These are phyloP conservation scores for Epistrophe grossulariae DNA, from an alignment of 2,888 invertebrate genomes.

Conservation along the genomic window DNA sequence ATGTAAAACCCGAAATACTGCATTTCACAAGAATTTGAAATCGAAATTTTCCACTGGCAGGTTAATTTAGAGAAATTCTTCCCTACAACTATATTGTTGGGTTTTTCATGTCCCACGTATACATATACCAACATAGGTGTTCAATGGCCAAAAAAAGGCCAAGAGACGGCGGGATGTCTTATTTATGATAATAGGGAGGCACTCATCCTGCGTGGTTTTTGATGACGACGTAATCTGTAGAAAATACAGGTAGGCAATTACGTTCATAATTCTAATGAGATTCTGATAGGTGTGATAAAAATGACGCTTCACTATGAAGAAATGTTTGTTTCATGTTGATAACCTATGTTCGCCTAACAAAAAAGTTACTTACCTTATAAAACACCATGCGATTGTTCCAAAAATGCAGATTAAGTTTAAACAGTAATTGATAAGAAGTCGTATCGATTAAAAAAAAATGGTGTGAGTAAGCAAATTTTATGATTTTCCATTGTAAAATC, in stretches of 20 bases:
- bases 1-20: slow-evolving; percentile 63
- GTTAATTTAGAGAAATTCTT: not conserved
- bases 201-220: not conserved
- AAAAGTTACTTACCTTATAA: no score
- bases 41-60: slow-evolving; percentile 28
- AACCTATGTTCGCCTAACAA: no score
- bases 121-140: no score
- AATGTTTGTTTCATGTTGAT: no score
- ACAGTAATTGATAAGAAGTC: no score
- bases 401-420: no score
- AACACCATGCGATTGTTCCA: no score
- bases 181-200: not conserved
- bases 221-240: not conserved
- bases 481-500: no score
- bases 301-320: not conserved
- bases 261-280: not conserved
- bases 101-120: not conserved
- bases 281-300: not conserved
- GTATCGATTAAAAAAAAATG: no score
- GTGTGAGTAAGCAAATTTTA: no score
- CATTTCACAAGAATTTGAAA: slow-evolving; percentile 64
- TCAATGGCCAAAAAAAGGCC: not conserved
- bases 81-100: not conserved
- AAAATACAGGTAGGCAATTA: not conserved
- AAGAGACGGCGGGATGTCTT: not conserved